Evolutionary conservation across 2,797 vertebrate genomes (phyloP).

Genomic region (Apogon talboti): DNA sequence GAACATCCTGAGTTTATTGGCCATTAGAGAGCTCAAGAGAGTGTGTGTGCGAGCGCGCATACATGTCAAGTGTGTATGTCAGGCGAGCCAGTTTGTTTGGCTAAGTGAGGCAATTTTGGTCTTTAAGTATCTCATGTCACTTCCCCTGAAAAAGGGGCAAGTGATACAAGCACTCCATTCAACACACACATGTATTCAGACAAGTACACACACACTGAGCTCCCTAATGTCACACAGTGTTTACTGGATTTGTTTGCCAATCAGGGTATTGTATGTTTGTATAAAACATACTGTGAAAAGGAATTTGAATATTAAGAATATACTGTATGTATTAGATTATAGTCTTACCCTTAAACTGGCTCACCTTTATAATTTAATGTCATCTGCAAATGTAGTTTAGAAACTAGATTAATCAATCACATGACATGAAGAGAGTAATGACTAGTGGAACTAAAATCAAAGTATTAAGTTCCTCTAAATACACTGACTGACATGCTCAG

Average conservation of each 20-base stretch:
- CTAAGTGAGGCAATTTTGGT: slow-evolving; percentile 82
- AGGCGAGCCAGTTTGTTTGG: slow-evolving; percentile 78
- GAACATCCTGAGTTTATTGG: slow-evolving; percentile 84
- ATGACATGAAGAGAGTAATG: slow-evolving; percentile 42
- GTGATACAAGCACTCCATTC: slow-evolving; percentile 71
- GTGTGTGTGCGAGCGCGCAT: slow-evolving; percentile 19
- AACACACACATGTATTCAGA: slow-evolving; percentile 39
- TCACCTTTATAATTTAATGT: background rate
- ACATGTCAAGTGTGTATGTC: background rate
- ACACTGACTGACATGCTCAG: slow-evolving; percentile 34
- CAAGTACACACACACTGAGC: slow-evolving; percentile 10
- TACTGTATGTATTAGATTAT: slow-evolving; percentile 10
- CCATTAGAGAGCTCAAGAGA: slow-evolving; percentile 76
- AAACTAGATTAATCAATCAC: too few relatives aligned
- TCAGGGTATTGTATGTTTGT: background rate
- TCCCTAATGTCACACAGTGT: background rate
- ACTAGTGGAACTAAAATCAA: slow-evolving; percentile 53
- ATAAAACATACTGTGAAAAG: background rate
- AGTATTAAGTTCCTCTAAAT: slow-evolving; percentile 28
- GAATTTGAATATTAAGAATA: slow-evolving; percentile 19
- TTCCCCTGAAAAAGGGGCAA: slow-evolving; percentile 77
- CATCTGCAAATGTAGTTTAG: too few relatives aligned
- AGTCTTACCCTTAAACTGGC: slow-evolving; percentile 1
- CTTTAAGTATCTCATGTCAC: slow-evolving; percentile 82
- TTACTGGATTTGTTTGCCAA: slow-evolving; percentile 18